These are phyloP conservation scores for Ligdia adustata DNA, from an alignment of 2,888 invertebrate genomes.

Conservation along the genomic window DNA sequence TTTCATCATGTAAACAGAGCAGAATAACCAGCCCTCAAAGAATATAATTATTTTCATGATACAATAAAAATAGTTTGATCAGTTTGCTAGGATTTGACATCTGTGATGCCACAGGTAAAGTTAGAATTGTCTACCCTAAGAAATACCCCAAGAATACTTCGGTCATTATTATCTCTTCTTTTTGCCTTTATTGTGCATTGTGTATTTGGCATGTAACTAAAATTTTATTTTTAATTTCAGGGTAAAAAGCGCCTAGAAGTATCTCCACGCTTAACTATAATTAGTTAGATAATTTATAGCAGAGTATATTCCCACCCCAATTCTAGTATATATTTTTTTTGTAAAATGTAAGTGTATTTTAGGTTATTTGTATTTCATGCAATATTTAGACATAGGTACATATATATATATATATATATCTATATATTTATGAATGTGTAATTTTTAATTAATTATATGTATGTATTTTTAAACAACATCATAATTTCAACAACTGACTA, in stretches of 20 bases:
- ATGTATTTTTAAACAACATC: constrained; percentile 6
- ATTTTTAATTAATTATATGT: constrained; percentile 4
- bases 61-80: too few species aligned
- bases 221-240: constrained; percentile 53
- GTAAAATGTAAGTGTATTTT: constrained; percentile 4
- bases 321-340: constrained; percentile 19
- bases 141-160: too few species aligned
- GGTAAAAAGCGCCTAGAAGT: constrained; percentile 49
- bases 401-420: constrained; percentile 10
- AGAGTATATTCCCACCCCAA: constrained; percentile 30
- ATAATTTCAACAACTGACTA: constrained; percentile 20
- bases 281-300: constrained; percentile 24
- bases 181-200: too few species aligned
- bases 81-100: too few species aligned
- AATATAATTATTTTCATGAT: too few species aligned
- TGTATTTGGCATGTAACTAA: constrained; percentile 28
- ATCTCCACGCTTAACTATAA: constrained; percentile 15
- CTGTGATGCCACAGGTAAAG: too few species aligned
- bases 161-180: too few species aligned
- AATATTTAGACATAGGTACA: constrained; percentile 4
- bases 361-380: constrained; percentile 2
- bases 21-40: too few species aligned
- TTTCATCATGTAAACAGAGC: too few species aligned
- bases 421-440: constrained; percentile 4
- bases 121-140: too few species aligned